Base-by-base conservation (phyloP, 2,113 vertebrate species). In the Hemiscyllium ocellatum region DNA sequence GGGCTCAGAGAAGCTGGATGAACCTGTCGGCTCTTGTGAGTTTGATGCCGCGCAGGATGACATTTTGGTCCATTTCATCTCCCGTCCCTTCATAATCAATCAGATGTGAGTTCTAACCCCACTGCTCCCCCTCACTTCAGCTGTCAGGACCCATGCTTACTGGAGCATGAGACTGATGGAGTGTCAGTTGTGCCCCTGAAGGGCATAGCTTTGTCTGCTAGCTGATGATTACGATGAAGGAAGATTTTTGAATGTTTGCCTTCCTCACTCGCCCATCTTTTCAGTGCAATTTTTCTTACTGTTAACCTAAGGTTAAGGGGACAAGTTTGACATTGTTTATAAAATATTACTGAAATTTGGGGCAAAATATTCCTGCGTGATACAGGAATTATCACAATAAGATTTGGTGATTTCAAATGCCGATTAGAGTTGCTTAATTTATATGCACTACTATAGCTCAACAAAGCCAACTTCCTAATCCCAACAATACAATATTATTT, bases 41-140 rank as follows among this genome's bases (percentile, higher is more conserved):
- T 56, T 90, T 56, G 50, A 89, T 89, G 24, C 7, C 3, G 26
- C 4, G 87, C 61, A n/a, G 12, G 87, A 90, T 90, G 52, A 61
- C 52, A 90, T 29, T 61, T 56, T 26, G 47, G 50, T 56, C 86
- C 50, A 89, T 89, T 89, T 89, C 86, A 89, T 56, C 86, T 33
- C 87, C 29, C 47, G 12, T 90, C 87, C 87, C 87, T 61, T 56
- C 52, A 90, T 65, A 61, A 52, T 61, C 87, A 90, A 90, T 90
- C 87, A 89, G 87, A 90, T 52, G 33, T 33, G 52, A 61, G 52
- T n/a, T 90, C 87, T 90, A 52, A 90, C 87, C 87, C 19, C 87
- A 89, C 13, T 90, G 50, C 52, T 61, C 52, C 52, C 29, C 29
- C 26, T 90, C 5, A 26, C 52, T 56, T 90, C 87, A 90, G 52